Conservation (phyloP, 2,797 vertebrate species). For the Apogon talboti region DNA sequence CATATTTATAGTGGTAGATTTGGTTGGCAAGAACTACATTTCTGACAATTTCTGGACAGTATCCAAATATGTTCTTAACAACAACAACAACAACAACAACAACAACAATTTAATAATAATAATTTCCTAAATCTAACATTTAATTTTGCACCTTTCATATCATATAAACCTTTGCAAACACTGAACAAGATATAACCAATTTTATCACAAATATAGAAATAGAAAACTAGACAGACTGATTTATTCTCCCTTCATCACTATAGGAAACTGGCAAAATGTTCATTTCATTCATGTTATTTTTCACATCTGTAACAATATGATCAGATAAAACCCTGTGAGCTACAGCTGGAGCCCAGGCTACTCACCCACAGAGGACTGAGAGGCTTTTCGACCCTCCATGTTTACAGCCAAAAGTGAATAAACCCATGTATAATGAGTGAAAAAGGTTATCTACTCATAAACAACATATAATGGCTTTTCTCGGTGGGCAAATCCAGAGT, state of each 20-base stretch:
- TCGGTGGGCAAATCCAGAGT: not conserved
- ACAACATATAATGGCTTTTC: not conserved
- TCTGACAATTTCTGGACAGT: not conserved
- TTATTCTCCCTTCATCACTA: not conserved
- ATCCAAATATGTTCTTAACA: too few species aligned
- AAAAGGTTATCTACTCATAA: not conserved
- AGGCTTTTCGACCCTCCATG: slow-evolving; percentile 52
- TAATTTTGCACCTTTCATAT: not conserved
- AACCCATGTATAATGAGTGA: slow-evolving; percentile 18
- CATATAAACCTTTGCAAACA: not conserved
- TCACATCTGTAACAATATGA: too few species aligned
- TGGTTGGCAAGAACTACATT: not conserved
- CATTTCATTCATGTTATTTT: not conserved
- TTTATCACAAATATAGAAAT: not conserved
- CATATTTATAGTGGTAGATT: too few species aligned
- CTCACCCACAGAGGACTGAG: slow-evolving; percentile 54
- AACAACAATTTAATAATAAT: too few species aligned
- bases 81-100: too few species aligned
- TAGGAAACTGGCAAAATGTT: not conserved
- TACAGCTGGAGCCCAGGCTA: slow-evolving; percentile 16
- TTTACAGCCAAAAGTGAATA: slow-evolving; percentile 4
- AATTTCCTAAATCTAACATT: not conserved
- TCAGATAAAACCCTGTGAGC: not conserved
- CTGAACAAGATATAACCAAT: not conserved
- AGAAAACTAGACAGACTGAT: not conserved